phyloP scores from a whole-genome alignment of 2,888 invertebrate genomes.

The Sphaerophoria rueppellii region DNA sequence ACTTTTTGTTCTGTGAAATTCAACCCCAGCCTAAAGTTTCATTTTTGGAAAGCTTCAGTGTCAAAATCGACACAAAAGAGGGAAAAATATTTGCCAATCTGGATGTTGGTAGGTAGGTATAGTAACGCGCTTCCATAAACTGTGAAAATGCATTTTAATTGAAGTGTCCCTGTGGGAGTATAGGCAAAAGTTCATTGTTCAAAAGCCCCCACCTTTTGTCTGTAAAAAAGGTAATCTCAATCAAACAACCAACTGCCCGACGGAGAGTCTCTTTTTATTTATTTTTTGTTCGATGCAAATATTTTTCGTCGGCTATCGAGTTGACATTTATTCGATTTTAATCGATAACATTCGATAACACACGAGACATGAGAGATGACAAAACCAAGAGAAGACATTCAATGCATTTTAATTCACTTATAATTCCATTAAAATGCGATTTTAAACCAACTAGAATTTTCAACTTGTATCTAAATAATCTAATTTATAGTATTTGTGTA shows the following conservation, averaged over 20 bases:
- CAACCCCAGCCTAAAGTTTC: slow-evolving; percentile 27
- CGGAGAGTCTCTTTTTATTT: background rate
- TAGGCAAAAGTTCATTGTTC: slow-evolving; percentile 39
- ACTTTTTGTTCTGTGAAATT: background rate
- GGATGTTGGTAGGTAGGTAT: background rate
- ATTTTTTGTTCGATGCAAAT: background rate
- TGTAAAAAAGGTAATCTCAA: slow-evolving; percentile 50
- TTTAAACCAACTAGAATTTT: slow-evolving; percentile 14
- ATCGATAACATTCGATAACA: slow-evolving; percentile 31
- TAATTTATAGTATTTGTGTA: slow-evolving; percentile 4
- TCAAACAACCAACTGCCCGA: slow-evolving; percentile 36
- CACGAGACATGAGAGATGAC: slow-evolving; percentile 1
- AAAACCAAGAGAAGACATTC: background rate
- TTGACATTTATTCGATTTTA: slow-evolving; percentile 59
- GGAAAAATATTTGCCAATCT: background rate
- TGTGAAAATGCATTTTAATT: slow-evolving; percentile 81
- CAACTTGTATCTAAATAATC: background rate
- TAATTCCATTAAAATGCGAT: slow-evolving; percentile 37
- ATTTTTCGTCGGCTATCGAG: slow-evolving; percentile 29
- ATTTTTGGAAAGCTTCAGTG: slow-evolving; percentile 46
- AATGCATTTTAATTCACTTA: background rate
- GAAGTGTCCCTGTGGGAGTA: slow-evolving; percentile 81
- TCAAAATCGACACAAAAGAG: slow-evolving; percentile 8
- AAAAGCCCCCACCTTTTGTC: slow-evolving; percentile 38
- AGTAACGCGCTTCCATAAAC: slow-evolving; percentile 78